phyloP scores from a whole-genome alignment of 2,113 vertebrate genomes.

The Oenanthe oenanthe region DNA sequence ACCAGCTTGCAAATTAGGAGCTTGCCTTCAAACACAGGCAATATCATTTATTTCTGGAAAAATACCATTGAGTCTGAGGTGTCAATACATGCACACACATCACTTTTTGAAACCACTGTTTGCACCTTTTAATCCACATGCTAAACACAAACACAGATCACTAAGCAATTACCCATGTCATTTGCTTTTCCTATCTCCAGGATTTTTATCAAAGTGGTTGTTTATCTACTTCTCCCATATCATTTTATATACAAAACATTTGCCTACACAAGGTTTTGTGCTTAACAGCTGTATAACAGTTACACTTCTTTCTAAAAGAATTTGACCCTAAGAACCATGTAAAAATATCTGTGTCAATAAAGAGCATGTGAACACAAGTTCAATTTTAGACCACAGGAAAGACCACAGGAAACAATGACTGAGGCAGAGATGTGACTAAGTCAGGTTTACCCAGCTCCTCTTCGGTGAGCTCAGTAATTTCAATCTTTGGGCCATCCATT shows the following conservation, averaged over 20 bases:
- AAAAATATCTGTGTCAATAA: background rate
- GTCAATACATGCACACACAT: background rate
- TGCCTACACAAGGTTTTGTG: background rate
- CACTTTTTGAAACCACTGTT: background rate
- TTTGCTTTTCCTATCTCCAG: background rate
- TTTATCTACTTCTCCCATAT: background rate
- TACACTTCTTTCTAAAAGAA: background rate
- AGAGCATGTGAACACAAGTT: background rate
- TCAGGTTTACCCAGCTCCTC: background rate
- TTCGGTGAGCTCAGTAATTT: background rate
- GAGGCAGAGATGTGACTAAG: too few species aligned
- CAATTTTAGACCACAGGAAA: background rate
- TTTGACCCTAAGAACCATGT: background rate
- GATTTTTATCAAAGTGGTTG: background rate
- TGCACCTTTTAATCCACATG: background rate
- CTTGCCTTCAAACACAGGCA: background rate
- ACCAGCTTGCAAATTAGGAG: background rate
- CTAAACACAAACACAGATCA: background rate
- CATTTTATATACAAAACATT: background rate
- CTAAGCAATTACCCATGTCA: background rate
- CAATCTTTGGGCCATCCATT: background rate
- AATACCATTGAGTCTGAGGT: background rate
- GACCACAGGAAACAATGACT: fast-evolving
- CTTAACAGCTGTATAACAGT: background rate
- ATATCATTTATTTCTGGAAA: background rate